Evolutionary conservation across 2,797 vertebrate genomes (phyloP), one percentile per base, ranked within the genome.

Genomic region (Periparus ater): DNA sequence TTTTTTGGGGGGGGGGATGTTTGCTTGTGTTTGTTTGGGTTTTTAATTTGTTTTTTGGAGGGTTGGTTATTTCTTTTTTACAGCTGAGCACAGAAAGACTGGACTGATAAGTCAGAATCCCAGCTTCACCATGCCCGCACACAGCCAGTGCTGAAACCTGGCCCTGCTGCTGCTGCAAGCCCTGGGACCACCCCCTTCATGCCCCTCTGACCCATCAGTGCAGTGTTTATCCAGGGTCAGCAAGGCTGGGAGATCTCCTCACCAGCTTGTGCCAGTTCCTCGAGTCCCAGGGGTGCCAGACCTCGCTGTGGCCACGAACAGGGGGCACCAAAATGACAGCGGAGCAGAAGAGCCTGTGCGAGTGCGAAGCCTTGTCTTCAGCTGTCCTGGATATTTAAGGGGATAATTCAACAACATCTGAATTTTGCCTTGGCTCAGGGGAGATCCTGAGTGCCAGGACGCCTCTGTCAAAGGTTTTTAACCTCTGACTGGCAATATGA

Each of bases 251-350:
- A 32, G 27, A 12, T 57, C 51, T 36, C 65, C 8, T 3, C 25
- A 2, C 27, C 15, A 5, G 6, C 17, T 82, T 34, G 6, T 54
- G 48, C 32, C 34, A 0, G 0, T 19, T 62, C 51, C 27, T 76
- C 38, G 3, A 45, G 60, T 10, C 20, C 47, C 4, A 7, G 48
- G 25, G 13, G 40, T 8, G 8, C 73, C 71, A 38, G 26, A 45
- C 34, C 20, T 48, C 1, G 1, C 32, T 53, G n/a, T n/a, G 50
- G 8, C 34, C 71, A n/a, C 1, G 2, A 10, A 1, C 0, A 0
- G 3, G 1, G 8, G 36, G 3, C 48, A 51, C 10, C 0, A 1
- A 71, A 42, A 53, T 14, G 23, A 60, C 26, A 2, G 17, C 9
- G 38, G 11, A 36, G 45, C 9, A 23, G 38, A 72, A 62, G 54